Base-by-base conservation (phyloP, 2,797 vertebrate species). In the Echiichthys vipera region DNA sequence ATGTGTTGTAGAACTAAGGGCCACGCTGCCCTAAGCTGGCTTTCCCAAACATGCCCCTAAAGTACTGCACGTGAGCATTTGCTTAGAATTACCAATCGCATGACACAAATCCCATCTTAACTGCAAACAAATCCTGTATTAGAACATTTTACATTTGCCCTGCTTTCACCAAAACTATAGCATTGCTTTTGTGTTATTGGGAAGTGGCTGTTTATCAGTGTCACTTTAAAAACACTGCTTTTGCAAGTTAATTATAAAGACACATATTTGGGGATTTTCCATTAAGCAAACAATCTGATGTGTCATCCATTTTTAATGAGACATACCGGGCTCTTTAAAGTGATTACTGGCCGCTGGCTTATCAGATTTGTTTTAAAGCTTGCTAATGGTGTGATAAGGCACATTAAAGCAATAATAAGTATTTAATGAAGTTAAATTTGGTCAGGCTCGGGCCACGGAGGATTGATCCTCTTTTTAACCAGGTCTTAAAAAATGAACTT, bases 361-460 rank as follows among this genome's bases (percentile, higher is more conserved):
- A 90, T 90, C 88, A 83, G 88, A 90, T 90, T 87, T 84, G 74
- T 77, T 88, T 88, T 74, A 83, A 57, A 81, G 76, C 72, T 81
- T 25, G 77, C 74, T 92, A 91, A 92, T 88, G 82, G 82, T 51
- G 50, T 74, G 87, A 87, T 85, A 88, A 91, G 87, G 76, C 86
- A 89, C 88, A 89, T 91, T 90, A 82, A 81, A 79, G 71, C 36
- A 58, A 87, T 88, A 89, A 89, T 92, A 87, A 87, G 80, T 85
- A 76, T 92, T 92, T 85, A 89, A 90, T 88, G 69, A 84, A 84
- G 82, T 86, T 66, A 84, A 91, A 87, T 68, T 71, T 80, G 77
- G 59, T 70, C 49, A 71, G 66, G 61, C 72, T 50, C 0, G 11
- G 39, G 59, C 74, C 45, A 37, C 25, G 2, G 72, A 78, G 59